Percentiles rank a stretch among this genome's conserved stretches.
Conservation (phyloP, 2,888 invertebrate genomes). For the Lissonota sp. region DNA sequence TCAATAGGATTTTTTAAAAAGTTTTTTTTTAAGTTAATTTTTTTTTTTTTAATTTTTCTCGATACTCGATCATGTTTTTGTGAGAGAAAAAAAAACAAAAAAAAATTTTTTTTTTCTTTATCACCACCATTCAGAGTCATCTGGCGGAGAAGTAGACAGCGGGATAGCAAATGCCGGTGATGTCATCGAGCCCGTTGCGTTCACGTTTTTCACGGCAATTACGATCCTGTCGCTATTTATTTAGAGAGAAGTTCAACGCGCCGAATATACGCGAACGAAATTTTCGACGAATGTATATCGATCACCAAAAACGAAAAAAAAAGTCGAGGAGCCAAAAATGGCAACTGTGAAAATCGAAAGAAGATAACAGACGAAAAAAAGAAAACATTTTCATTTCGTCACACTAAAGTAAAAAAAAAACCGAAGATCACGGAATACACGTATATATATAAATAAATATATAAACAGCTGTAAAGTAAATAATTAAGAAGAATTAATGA, state of each 20-base stretch:
- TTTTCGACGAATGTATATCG: not conserved
- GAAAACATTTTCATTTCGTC: not conserved
- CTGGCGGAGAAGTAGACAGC: slow-evolving; percentile 78
- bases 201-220: slow-evolving; percentile 80
- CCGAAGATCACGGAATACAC: slow-evolving; percentile 35
- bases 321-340: not conserved
- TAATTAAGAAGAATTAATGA: slow-evolving; percentile 51
- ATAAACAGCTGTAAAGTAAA: slow-evolving; percentile 45
- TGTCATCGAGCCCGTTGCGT: slow-evolving; percentile 80
- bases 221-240: slow-evolving; percentile 77
- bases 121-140: slow-evolving; percentile 81
- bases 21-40: too few relatives aligned
- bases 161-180: slow-evolving; percentile 78
- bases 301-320: not conserved
- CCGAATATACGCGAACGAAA: not conserved
- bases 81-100: slow-evolving; percentile 70
- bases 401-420: slow-evolving; percentile 53
- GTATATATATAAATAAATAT: slow-evolving; percentile 29
- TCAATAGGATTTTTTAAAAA: too few relatives aligned
- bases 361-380: not conserved
- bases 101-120: slow-evolving; percentile 78
- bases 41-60: slow-evolving; percentile 51
- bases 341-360: not conserved
- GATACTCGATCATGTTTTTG: slow-evolving; percentile 66
- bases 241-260: slow-evolving; percentile 61